A percentile compares a stretch with the other conserved stretches of the same genome.
Evolutionary conservation across 2,113 vertebrate species (phyloP).

Genomic region (Percopsis transmontana): DNA sequence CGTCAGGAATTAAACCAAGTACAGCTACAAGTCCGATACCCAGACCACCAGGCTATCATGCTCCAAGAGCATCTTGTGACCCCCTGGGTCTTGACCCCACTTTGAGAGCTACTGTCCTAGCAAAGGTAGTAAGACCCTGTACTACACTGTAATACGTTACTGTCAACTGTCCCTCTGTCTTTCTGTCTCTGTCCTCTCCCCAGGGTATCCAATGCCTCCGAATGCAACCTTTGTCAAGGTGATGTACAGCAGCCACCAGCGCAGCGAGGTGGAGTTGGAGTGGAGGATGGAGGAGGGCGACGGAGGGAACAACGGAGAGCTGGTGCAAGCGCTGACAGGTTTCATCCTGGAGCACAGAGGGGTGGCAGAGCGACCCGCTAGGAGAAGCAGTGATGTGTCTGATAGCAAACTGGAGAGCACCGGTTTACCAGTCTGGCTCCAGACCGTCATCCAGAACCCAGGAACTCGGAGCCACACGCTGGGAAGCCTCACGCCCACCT

Average conservation of each 20-base stretch:
- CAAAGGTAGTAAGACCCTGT: too few relatives aligned
- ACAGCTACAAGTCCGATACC: too few relatives aligned
- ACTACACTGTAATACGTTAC: too few relatives aligned
- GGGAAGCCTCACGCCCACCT: conserved; percentile 79
- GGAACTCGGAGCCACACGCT: conserved; percentile 76
- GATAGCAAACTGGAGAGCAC: conserved; percentile 23
- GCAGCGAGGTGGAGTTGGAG: conserved; percentile 85
- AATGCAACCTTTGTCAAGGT: conserved; percentile 84
- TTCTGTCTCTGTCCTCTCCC: neutral
- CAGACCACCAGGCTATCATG: too few relatives aligned
- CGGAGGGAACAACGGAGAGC: too few relatives aligned
- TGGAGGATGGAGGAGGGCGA: conserved; percentile 73
- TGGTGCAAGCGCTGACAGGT: conserved; percentile 78
- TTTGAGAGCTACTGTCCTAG: too few relatives aligned
- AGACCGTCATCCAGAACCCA: conserved; percentile 73
- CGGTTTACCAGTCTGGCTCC: conserved; percentile 74
- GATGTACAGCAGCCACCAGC: conserved; percentile 75
- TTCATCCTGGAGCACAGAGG: conserved; percentile 83
- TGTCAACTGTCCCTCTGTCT: neutral
- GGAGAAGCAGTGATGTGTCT: conserved; percentile 23
- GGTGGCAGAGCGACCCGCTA: conserved; percentile 51
- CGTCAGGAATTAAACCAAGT: too few relatives aligned
- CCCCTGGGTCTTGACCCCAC: too few relatives aligned
- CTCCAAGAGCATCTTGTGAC: too few relatives aligned
- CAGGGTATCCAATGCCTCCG: conserved; percentile 86